Percentiles rank a stretch among this genome's conserved stretches.
These are phyloP conservation scores for Pomatorhinus ruficollis DNA, from an alignment of 2,113 vertebrate species.

Conservation along the genomic window DNA sequence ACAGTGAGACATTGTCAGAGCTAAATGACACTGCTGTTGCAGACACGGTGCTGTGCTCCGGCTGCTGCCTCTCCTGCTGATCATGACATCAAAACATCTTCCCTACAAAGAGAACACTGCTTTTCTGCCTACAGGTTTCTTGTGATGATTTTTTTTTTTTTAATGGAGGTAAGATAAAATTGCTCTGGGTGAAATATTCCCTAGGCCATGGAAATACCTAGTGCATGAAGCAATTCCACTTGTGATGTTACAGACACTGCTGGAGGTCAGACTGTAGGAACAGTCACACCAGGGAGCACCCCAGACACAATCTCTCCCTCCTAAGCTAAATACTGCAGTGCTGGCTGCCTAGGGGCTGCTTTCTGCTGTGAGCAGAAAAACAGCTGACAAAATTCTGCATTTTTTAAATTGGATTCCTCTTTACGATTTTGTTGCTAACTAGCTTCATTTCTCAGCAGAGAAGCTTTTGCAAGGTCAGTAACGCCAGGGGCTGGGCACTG, in stretches of 20 bases:
- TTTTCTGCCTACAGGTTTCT: background rate
- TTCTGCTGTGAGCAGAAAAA: background rate
- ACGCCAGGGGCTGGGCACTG: background rate
- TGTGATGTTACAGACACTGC: background rate
- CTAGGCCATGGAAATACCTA: background rate
- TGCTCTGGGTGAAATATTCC: background rate
- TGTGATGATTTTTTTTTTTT: background rate
- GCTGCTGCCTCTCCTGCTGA: background rate
- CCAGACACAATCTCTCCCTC: background rate
- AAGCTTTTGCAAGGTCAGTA: background rate
- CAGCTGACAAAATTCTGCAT: background rate
- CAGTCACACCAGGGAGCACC: background rate
- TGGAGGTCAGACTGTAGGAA: background rate
- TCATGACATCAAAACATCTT: background rate
- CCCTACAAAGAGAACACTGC: background rate
- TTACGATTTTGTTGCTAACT: background rate
- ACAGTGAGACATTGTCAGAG: background rate
- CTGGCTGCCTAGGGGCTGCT: background rate
- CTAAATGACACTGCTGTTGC: background rate
- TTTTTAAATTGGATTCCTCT: background rate
- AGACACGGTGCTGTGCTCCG: rapidly evolving
- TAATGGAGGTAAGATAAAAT: background rate
- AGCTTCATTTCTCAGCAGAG: background rate
- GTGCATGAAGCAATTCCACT: background rate
- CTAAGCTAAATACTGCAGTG: background rate